These are phyloP conservation scores for Cheilosia vulpina DNA, from an alignment of 2,888 invertebrate genomes.

Conservation along the genomic window DNA sequence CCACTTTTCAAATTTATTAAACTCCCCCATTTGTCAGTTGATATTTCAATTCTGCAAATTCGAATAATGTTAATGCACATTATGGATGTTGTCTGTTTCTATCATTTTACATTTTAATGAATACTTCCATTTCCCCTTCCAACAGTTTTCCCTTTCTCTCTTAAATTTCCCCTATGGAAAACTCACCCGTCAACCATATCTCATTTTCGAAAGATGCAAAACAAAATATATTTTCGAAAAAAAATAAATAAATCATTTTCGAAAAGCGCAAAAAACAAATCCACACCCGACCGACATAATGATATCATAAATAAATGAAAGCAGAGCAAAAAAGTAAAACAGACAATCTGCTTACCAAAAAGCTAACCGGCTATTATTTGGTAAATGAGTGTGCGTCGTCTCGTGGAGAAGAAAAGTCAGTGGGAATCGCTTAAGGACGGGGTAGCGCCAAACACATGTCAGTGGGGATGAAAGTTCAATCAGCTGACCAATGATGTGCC, in stretches of 20 bases:
- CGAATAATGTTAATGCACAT: too few relatives aligned
- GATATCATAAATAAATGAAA: conserved; percentile 41
- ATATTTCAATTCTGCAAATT: too few relatives aligned
- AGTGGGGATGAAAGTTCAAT: conserved; percentile 71
- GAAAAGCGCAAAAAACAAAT: conserved; percentile 29
- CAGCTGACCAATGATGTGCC: conserved; percentile 69
- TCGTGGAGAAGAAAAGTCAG: conserved; percentile 40
- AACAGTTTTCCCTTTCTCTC: not conserved
- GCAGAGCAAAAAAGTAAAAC: conserved; percentile 35
- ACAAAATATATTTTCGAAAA: conserved; percentile 24
- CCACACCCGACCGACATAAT: conserved; percentile 49
- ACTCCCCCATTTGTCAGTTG: too few relatives aligned
- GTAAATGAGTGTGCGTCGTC: conserved; percentile 67
- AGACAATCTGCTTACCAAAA: conserved; percentile 39
- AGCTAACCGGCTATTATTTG: conserved; percentile 44
- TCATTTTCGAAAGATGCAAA: conserved; percentile 1
- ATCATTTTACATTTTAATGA: not conserved
- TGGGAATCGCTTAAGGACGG: conserved; percentile 40
- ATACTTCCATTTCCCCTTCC: not conserved
- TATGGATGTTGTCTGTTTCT: too few relatives aligned
- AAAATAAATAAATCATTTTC: conserved; percentile 55
- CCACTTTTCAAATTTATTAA: too few relatives aligned
- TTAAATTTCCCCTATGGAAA: not conserved
- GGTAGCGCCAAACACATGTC: conserved; percentile 52
- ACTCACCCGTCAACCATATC: not conserved